Base-by-base conservation (phyloP, 2,888 invertebrate species). In the Glaucopsyche alexis region DNA sequence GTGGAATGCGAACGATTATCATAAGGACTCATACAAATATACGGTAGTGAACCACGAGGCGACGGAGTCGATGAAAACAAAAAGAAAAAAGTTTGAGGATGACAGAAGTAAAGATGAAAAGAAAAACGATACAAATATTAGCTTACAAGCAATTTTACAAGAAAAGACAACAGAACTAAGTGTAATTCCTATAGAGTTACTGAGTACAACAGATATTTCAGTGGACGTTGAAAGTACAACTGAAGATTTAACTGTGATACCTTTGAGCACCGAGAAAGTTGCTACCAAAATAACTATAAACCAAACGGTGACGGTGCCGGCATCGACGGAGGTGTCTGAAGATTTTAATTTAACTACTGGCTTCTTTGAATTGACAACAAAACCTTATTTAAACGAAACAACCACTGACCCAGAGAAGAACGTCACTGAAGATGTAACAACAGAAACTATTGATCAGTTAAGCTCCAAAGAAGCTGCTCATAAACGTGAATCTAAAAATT, bases 191-290 rank as follows among this genome's bases (percentile, higher is more conserved):
- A 77, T 91, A 84, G 92, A 93, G 82, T 80, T 92, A 75, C 71
- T 89, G 75, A 89, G 87, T 80, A 93, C 92, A 79, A 91, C 91
- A 50, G 87, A 89, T 77, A 76, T 77, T 75, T 74, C 84, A 75
- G 65, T 81, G 71, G 88, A 85, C 80, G 80, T 87, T 71, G 90
- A 91, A 72, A 91, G 87, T 78, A 90, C 89, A 52, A 82, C 84
- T 47, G 88, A 88, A 11, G 90, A 92, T 80, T 81, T 91, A 72
- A 88, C 89, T 40, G 92, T 93, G 0, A 90, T 93, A 74, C 92
- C 92, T 14, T 73, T 93, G 38, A 80, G 84, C 42, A 87, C 90
- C 9, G 80, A 80, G 9, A 88, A 80, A 82, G 69, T 74, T 8
- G 55, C 81, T 16, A 81, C 81, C 14, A 79, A 80, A 71, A 78